Conservation (phyloP, 2,797 vertebrate species). For the Peromyscus attwateri region DNA sequence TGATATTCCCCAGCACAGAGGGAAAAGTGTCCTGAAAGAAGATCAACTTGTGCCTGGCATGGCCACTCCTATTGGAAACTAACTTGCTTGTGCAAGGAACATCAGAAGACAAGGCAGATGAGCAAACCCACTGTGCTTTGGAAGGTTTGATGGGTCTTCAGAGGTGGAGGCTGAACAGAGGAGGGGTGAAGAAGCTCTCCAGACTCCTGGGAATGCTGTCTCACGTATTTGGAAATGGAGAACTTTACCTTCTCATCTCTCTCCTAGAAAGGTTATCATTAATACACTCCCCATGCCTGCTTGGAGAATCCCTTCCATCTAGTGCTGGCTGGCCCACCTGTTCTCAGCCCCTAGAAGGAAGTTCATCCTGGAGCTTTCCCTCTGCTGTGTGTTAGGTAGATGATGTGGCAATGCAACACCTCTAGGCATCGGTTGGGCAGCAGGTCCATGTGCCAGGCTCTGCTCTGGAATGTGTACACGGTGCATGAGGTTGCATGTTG, state of each 20-base stretch:
- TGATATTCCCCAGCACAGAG: too few species aligned
- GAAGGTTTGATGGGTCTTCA: neutral
- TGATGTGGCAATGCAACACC: accelerated
- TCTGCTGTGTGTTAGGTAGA: neutral
- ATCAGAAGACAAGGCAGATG: neutral
- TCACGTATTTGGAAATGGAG: neutral
- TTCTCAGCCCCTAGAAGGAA: neutral
- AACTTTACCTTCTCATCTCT: neutral
- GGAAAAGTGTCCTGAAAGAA: neutral
- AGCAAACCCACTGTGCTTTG: neutral
- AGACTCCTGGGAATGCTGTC: neutral
- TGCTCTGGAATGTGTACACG: neutral
- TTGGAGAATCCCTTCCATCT: neutral
- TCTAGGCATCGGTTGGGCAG: neutral
- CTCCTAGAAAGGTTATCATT: neutral
- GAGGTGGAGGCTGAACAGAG: neutral
- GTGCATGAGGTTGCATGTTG: accelerated
- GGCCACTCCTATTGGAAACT: neutral
- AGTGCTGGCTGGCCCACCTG: neutral
- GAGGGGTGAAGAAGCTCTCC: neutral
- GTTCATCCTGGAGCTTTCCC: neutral
- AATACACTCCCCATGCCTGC: neutral
- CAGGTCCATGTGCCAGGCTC: neutral
- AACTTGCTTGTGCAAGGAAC: neutral
- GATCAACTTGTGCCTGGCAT: neutral